phyloP scores from a whole-genome alignment of 2,888 invertebrate species.

The Catocala nupta region DNA sequence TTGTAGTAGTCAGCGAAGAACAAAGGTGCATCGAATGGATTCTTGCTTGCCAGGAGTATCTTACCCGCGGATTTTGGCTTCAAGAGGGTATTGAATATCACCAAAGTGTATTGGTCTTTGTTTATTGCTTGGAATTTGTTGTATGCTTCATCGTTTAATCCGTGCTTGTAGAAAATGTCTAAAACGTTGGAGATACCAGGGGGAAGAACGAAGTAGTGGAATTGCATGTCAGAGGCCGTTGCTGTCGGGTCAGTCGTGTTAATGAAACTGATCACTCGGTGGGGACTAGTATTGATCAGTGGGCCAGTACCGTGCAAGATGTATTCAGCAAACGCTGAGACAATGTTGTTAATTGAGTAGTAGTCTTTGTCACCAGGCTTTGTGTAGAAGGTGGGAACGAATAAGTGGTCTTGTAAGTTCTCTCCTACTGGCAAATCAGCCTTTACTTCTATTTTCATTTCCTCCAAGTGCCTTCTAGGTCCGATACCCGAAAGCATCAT shows the following conservation, averaged over 20 bases:
- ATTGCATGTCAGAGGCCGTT: conserved; percentile 75
- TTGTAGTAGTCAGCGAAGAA: conserved; percentile 90
- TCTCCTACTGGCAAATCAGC: conserved; percentile 90
- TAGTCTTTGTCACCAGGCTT: conserved; percentile 90
- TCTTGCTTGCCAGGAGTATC: conserved; percentile 86
- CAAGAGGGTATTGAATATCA: conserved; percentile 88
- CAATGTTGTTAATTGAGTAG: conserved; percentile 73
- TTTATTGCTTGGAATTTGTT: conserved; percentile 77
- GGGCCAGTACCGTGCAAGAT: conserved; percentile 77
- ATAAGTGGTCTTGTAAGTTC: conserved; percentile 93
- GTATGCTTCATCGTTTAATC: conserved; percentile 76
- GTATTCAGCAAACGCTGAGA: conserved; percentile 78
- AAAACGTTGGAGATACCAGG: conserved; percentile 83
- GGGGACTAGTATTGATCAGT: conserved; percentile 71
- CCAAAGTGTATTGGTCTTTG: conserved; percentile 79
- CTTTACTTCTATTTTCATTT: conserved; percentile 87
- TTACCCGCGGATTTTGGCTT: conserved; percentile 89
- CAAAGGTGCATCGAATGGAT: conserved; percentile 89
- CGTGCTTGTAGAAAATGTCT: conserved; percentile 68
- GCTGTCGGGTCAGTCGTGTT: conserved; percentile 80
- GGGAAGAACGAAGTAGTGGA: conserved; percentile 88
- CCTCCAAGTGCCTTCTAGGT: conserved; percentile 87
- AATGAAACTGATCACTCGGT: conserved; percentile 85
- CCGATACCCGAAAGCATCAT: conserved; percentile 94
- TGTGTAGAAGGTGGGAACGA: conserved; percentile 90